A percentile compares a stretch with the other conserved stretches of the same genome.
These are phyloP conservation scores for Lucilia cuprina DNA, from an alignment of 1,140 invertebrate species.

Conservation along the genomic window DNA sequence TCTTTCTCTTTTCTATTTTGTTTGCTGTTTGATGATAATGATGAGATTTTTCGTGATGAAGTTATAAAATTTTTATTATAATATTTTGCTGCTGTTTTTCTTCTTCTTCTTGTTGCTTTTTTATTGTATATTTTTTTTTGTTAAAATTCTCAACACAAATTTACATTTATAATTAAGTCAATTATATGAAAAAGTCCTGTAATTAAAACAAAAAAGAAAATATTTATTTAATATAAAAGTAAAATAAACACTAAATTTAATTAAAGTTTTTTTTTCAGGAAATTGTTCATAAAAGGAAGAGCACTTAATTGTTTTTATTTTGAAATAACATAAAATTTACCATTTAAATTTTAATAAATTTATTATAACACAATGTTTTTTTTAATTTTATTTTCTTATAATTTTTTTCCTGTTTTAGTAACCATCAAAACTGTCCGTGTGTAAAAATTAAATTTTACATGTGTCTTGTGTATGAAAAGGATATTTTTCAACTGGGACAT, in stretches of 20 bases:
- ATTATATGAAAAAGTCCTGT: conserved; percentile 5
- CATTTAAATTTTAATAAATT: neutral
- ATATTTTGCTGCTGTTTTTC: neutral
- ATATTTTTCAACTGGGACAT: conserved; percentile 8
- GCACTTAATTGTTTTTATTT: too few species aligned
- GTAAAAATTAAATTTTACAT: neutral
- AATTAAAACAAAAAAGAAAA: neutral
- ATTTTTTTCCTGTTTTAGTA: neutral
- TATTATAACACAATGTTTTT: neutral
- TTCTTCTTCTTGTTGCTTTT: neutral
- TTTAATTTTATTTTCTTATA: too few species aligned
- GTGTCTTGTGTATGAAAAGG: conserved; percentile 9
- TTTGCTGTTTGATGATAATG: neutral
- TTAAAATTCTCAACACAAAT: conserved; percentile 4
- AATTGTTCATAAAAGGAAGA: too few species aligned
- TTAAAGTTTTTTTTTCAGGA: too few species aligned
- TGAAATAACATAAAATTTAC: too few species aligned
- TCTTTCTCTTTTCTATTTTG: neutral
- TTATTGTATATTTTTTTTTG: neutral
- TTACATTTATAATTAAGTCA: neutral
- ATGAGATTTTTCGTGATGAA: neutral
- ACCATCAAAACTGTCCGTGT: neutral
- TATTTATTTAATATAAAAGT: neutral
- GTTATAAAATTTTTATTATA: neutral
- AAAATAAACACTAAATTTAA: too few species aligned